phyloP scores from a whole-genome alignment of 2,797 vertebrate genomes.

The Coreius guichenoti region DNA sequence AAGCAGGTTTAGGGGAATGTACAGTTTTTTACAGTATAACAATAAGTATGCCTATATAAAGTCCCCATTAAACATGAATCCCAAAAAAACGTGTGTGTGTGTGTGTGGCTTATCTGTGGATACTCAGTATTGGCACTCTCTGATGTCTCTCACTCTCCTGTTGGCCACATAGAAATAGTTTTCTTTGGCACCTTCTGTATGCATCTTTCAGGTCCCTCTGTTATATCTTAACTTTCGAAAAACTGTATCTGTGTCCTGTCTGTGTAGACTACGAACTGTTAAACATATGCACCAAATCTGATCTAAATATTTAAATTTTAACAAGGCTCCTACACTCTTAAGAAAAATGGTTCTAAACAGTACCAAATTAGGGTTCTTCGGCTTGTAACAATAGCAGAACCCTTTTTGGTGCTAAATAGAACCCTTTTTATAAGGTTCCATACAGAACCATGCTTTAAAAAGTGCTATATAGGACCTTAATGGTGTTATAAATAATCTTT shows the following conservation, averaged over 20 bases:
- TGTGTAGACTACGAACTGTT: neutral
- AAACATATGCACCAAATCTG: neutral
- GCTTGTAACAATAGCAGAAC: too few relatives aligned
- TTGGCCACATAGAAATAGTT: neutral
- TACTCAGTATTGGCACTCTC: constrained; percentile 65
- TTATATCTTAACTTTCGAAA: neutral
- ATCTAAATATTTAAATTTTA: neutral
- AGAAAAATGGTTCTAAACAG: too few relatives aligned
- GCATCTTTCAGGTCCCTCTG: constrained; percentile 1
- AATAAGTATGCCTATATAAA: too few relatives aligned
- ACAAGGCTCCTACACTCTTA: neutral
- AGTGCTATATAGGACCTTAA: too few relatives aligned
- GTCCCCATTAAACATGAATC: too few relatives aligned
- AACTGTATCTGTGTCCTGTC: neutral
- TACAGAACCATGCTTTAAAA: too few relatives aligned
- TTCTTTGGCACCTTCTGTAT: neutral
- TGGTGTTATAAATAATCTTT: too few relatives aligned
- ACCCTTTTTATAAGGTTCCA: too few relatives aligned
- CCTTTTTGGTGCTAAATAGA: too few relatives aligned
- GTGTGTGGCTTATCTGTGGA: constrained; percentile 67
- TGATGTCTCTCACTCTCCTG: constrained; percentile 40
- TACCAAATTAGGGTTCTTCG: too few relatives aligned
- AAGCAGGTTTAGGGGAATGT: too few relatives aligned
- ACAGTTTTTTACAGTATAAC: too few relatives aligned
- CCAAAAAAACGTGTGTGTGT: constrained; percentile 14